Base-by-base conservation (phyloP, 2,113 vertebrate genomes). In the Nestor notabilis region DNA sequence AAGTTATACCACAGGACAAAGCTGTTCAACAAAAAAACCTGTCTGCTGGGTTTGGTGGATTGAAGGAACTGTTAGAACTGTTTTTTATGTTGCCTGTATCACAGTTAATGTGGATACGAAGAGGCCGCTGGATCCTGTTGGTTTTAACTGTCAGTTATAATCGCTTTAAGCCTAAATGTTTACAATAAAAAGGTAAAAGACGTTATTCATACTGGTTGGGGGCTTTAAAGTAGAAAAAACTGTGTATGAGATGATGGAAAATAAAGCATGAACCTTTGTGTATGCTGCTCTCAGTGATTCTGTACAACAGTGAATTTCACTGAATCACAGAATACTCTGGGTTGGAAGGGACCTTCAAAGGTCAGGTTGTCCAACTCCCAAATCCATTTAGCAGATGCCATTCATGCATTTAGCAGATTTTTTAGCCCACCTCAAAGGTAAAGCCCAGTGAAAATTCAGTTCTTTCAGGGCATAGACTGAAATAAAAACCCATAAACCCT, bases 141-240 rank as follows among this genome's bases (percentile, higher is more conserved):
- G 96, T 95, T 49, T 96, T 92, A 95, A 87, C 94, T 97, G 96
- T 92, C 97, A 96, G 50, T 83, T 97, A 96, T 71, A 96, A 97
- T 94, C 88, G 94, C 89, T 97, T 97, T 75, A 95, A 97, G 56
- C 33, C 83, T 83, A 94, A 93, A 95, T 82, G 95, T 97, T 98
- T 96, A 96, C 81, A 96, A 97, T 74, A 90, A 83, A 96, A 97
- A 97, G 87, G 87, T 97, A 96, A 96, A 98, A 97, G 76, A 93
- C 13, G 17, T 96, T 97, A 97, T 90, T 97, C 94, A 90, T 83
- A 94, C 79, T 65, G 93, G 71, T 29, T 74, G 83, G 28, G 28
- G 61, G 71, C 69, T 93, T 93, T 84, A 82, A 90, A 91, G 60
- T 19, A 92, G n/a, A 78, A 83, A 85, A 88, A 96, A 88, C 6